Conservation (phyloP, 2,797 vertebrate genomes). For the Pteropus rufus region DNA sequence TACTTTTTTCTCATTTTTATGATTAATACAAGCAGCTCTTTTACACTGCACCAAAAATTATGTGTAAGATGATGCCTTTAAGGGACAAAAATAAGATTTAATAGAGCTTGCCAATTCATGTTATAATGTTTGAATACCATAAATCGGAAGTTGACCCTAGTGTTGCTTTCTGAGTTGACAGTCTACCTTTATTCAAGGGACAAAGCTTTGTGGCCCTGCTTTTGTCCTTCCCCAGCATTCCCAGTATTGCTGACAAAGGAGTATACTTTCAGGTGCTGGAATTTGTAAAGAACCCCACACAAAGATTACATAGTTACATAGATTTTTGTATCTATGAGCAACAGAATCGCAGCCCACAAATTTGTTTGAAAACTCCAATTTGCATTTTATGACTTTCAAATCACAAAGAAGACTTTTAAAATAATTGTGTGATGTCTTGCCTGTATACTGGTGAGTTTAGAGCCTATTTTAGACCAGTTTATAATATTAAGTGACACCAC, state of each 20-base stretch:
- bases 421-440: not conserved
- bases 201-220: not conserved
- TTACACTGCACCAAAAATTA: not conserved
- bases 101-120: not conserved
- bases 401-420: not conserved
- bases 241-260: not conserved
- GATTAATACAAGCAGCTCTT: not conserved
- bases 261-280: not conserved
- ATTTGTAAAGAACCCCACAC: not conserved
- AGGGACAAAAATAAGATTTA: not conserved
- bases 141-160: not conserved
- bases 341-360: not conserved
- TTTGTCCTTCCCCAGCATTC: not conserved
- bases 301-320: not conserved
- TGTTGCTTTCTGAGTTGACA: not conserved
- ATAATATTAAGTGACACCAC: not conserved
- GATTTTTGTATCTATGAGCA: not conserved
- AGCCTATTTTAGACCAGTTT: not conserved
- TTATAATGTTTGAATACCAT: not conserved
- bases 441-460: not conserved
- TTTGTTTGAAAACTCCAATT: slow-evolving; percentile 43
- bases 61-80: not conserved
- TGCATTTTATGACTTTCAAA: not conserved
- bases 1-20: not conserved
- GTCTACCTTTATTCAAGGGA: not conserved